A percentile compares a stretch with the other conserved stretches of the same genome.
phyloP scores from a whole-genome alignment of 2,888 invertebrate species.

The Heliconius aoede region DNA sequence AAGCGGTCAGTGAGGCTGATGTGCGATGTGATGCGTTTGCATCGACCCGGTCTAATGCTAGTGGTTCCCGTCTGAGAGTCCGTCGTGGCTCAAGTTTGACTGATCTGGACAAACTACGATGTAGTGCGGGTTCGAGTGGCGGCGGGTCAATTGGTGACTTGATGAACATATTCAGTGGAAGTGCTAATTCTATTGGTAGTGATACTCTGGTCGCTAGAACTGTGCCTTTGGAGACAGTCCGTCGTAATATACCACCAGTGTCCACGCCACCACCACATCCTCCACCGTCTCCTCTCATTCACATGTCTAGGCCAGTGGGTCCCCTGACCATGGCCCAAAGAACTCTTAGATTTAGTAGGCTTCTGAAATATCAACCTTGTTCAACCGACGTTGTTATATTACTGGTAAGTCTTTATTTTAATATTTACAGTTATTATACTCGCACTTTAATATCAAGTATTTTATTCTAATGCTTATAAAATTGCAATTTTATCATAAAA shows the following conservation, averaged over 20 bases:
- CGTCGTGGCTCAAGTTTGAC: slow-evolving; percentile 89
- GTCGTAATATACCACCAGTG: slow-evolving; percentile 71
- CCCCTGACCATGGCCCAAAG: slow-evolving; percentile 87
- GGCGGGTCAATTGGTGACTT: slow-evolving; percentile 90
- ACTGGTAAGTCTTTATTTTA: slow-evolving; percentile 64
- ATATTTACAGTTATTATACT: neutral
- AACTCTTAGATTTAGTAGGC: slow-evolving; percentile 86
- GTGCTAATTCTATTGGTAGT: slow-evolving; percentile 88
- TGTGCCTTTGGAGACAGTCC: slow-evolving; percentile 89
- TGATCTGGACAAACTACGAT: slow-evolving; percentile 87
- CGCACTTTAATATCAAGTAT: neutral
- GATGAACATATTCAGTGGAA: slow-evolving; percentile 91
- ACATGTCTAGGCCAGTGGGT: slow-evolving; percentile 75
- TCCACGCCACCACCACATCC: slow-evolving; percentile 76
- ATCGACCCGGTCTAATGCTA: slow-evolving; percentile 71
- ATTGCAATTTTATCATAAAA: slow-evolving; percentile 20
- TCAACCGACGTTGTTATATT: slow-evolving; percentile 77
- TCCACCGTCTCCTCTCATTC: slow-evolving; percentile 73
- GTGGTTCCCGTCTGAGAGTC: slow-evolving; percentile 82
- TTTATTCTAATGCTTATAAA: neutral
- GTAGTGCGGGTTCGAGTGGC: slow-evolving; percentile 72
- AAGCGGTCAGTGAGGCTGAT: slow-evolving; percentile 76
- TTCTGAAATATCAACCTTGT: slow-evolving; percentile 86
- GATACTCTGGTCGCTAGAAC: slow-evolving; percentile 88
- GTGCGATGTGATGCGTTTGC: slow-evolving; percentile 82